Conservation (phyloP, 2,888 invertebrate genomes). For the Platycnemis pennipes region DNA sequence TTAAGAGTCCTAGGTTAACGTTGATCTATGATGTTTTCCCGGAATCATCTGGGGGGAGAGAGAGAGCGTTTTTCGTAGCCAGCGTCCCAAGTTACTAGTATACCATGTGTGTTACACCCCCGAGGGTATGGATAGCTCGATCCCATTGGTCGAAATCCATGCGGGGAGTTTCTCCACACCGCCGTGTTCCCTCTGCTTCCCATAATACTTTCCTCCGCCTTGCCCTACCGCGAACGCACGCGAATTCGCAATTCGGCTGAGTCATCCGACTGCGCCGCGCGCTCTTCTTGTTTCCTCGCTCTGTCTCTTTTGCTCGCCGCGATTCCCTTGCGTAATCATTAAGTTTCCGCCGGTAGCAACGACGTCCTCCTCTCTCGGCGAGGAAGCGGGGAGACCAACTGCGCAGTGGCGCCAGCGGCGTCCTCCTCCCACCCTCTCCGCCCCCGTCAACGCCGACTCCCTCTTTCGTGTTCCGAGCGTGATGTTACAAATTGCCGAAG, state of each 20-base stretch:
- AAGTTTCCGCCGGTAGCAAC: neutral
- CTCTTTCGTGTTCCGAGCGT: neutral
- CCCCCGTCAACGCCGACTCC: neutral
- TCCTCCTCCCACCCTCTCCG: neutral
- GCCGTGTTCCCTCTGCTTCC: neutral
- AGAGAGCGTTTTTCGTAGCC: too few species aligned
- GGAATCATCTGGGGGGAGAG: too few species aligned
- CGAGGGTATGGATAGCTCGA: too few species aligned
- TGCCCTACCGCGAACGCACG: neutral
- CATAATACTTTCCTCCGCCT: neutral
- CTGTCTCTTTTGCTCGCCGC: neutral
- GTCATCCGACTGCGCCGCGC: neutral
- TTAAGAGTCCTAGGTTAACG: too few species aligned
- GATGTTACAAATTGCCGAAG: too few species aligned
- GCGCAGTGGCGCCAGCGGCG: neutral
- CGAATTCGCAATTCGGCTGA: slow-evolving; percentile 14
- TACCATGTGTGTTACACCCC: too few species aligned
- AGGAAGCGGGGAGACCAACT: neutral
- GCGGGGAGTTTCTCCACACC: neutral
- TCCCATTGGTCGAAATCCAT: too few species aligned
- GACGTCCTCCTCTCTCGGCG: neutral
- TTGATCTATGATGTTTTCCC: too few species aligned
- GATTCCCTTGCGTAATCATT: slow-evolving; percentile 8
- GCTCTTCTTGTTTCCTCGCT: neutral
- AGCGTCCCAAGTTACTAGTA: too few species aligned